These are phyloP conservation scores for Sminthurides aquaticus DNA, from an alignment of 2,888 invertebrate genomes.

Conservation along the genomic window DNA sequence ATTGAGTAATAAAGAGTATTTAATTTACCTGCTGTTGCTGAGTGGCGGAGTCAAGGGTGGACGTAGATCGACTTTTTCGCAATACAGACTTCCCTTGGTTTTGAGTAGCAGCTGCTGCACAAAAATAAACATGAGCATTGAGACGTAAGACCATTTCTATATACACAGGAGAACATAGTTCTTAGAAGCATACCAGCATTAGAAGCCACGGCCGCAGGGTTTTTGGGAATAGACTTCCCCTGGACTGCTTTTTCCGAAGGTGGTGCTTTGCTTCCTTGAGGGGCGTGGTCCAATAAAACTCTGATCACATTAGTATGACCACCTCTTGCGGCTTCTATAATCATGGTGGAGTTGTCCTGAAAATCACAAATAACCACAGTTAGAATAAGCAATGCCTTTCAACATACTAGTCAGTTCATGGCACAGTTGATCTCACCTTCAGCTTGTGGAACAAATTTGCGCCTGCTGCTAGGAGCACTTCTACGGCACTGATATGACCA, in stretches of 20 bases:
- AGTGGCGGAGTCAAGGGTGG: slow-evolving; percentile 38
- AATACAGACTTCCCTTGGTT: slow-evolving; percentile 42
- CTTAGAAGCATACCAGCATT: slow-evolving; percentile 13
- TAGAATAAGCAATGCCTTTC: slow-evolving; percentile 18
- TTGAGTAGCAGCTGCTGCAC: slow-evolving; percentile 25
- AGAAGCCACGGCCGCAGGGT: slow-evolving; percentile 1
- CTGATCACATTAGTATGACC: slow-evolving; percentile 95
- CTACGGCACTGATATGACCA: slow-evolving; percentile 88
- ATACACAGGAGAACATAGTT: too few species aligned
- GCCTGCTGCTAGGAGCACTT: slow-evolving; percentile 79
- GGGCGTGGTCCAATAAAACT: slow-evolving; percentile 79
- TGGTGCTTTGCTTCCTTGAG: slow-evolving; percentile 21
- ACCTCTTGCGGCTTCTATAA: slow-evolving; percentile 96
- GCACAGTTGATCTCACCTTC: slow-evolving; percentile 55
- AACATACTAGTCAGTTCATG: not conserved
- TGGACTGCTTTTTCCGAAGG: slow-evolving; percentile 16
- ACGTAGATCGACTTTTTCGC: slow-evolving; percentile 42
- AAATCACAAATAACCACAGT: too few species aligned
- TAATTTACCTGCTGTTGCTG: slow-evolving; percentile 29
- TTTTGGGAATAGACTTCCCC: slow-evolving; percentile 12
- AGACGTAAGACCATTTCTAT: too few species aligned
- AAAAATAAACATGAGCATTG: too few species aligned
- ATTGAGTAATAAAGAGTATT: too few species aligned
- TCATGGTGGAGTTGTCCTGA: slow-evolving; percentile 92
- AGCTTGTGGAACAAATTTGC: slow-evolving; percentile 94